Evolutionary conservation across 2,888 invertebrate genomes (phyloP).

Genomic region (Muscina levida): DNA sequence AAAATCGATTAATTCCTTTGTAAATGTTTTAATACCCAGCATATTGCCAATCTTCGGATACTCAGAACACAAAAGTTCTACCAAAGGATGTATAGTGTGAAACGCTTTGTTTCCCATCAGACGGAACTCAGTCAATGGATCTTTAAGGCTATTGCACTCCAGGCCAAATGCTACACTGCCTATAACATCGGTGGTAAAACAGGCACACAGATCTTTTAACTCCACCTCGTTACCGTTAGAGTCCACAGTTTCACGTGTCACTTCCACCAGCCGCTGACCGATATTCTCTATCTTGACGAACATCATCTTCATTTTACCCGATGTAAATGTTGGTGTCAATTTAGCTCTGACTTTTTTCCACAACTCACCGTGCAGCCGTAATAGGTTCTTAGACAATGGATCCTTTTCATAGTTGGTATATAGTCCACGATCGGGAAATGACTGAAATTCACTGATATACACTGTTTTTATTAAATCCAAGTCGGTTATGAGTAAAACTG

Average conservation of each 20-base stretch:
- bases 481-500: constrained; percentile 18
- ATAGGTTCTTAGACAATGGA: constrained; percentile 76
- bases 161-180: constrained; percentile 80
- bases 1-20: constrained; percentile 63
- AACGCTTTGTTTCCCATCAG: constrained; percentile 68
- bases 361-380: constrained; percentile 74
- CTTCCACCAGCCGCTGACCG: constrained; percentile 65
- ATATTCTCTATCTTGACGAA: constrained; percentile 74
- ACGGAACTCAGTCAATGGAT: constrained; percentile 77
- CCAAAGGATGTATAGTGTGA: constrained; percentile 16
- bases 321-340: constrained; percentile 80
- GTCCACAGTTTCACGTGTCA: constrained; percentile 61
- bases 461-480: constrained; percentile 51
- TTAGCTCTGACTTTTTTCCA: constrained; percentile 79
- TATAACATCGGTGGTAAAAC: constrained; percentile 81
- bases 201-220: constrained; percentile 76
- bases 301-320: constrained; percentile 80
- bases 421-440: constrained; percentile 69
- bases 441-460: constrained; percentile 69
- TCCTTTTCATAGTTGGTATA: constrained; percentile 75
- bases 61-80: constrained; percentile 33
- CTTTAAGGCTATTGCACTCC: constrained; percentile 77
- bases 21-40: constrained; percentile 72
- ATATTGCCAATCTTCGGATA: constrained; percentile 43
- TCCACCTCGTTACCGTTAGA: constrained; percentile 71